Conservation (phyloP, 1,140 invertebrate species). For the Orius insidiosus region DNA sequence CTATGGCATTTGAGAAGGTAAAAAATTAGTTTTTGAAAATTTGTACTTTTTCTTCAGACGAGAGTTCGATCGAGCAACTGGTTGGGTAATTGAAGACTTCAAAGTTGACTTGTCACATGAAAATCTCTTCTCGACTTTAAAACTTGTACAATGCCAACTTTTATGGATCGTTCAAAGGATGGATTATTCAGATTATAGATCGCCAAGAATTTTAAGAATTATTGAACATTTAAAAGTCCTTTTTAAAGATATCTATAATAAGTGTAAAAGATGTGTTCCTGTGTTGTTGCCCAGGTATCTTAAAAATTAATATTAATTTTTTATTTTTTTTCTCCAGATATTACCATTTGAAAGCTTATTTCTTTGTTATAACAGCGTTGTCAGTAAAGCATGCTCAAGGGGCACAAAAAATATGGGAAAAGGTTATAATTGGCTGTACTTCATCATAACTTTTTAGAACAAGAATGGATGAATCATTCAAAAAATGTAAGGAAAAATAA, state of each 20-base stretch:
- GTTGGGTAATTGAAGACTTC: conserved; percentile 1
- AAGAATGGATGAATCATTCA: conserved; percentile 4
- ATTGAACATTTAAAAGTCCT: neutral
- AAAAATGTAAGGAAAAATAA: no score
- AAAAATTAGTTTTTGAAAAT: no score
- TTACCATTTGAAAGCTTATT: conserved; percentile 6
- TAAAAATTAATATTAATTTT: no score
- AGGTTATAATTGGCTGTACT: neutral
- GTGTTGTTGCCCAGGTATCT: neutral
- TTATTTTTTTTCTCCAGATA: no score
- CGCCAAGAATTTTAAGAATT: conserved; percentile 1
- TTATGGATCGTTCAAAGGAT: conserved; percentile 2
- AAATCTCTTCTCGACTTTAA: neutral
- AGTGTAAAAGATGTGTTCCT: neutral
- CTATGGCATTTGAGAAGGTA: conserved; percentile 3
- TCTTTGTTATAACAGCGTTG: neutral
- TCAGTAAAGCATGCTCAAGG: neutral
- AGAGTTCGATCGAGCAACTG: conserved; percentile 3
- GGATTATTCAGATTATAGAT: neutral
- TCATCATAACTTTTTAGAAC: conserved; percentile 2
- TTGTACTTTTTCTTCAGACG: no score
- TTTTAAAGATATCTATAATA: neutral
- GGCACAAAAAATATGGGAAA: neutral
- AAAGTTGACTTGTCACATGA: neutral
- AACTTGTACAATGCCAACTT: conserved; percentile 2